Base-by-base conservation (phyloP, 2,888 invertebrate species). In the Aporophyla lueneburgensis region DNA sequence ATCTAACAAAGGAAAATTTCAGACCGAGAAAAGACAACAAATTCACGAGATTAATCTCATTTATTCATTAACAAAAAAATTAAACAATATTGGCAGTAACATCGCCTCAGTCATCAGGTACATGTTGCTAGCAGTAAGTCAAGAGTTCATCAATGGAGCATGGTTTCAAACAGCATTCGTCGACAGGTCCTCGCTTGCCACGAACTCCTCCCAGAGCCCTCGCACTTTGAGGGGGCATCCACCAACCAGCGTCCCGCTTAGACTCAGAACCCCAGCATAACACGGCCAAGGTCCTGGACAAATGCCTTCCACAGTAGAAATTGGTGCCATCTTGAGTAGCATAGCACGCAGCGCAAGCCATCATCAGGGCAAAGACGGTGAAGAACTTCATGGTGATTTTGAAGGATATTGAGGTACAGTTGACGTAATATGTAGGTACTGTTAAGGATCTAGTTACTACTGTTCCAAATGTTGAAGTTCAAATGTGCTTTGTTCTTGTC, bases 81-180 rank as follows among this genome's bases (percentile, higher is more conserved):
- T 33, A 10, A 61, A 61, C 16, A 69, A 33, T 49, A 66, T 46
- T 33, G n/a, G 40, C 33, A 24, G 12, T 69, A 19, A 19, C 12
- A 19, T 43, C 49, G 7, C 19, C 1, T 40, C 21, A 5, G 6
- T 14, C 19, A 51, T 49, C 27, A 51, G 49, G 6, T 63, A 24
- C 16, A 12, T 16, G 7, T 33, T 10, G 51, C 61, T 76, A 86
- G 56, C 88, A 86, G 24, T 80, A 86, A 12, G 67, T 76, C 33
- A 86, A 12, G 5, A 86, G 53, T 58, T 86, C 88, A 0, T 79
- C 66, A 6, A 88, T 24, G 24, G 81, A 75, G 62, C 88, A 86
- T 2, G 79, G 74, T 33, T 86, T 86, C 4, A 70, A 14, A 53
- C 88, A 86, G 76, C 86, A 86, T 65, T 86, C 86, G n/a, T 86